Base-by-base conservation (phyloP, 2,888 invertebrate species). In the Eupithecia inturbata region DNA sequence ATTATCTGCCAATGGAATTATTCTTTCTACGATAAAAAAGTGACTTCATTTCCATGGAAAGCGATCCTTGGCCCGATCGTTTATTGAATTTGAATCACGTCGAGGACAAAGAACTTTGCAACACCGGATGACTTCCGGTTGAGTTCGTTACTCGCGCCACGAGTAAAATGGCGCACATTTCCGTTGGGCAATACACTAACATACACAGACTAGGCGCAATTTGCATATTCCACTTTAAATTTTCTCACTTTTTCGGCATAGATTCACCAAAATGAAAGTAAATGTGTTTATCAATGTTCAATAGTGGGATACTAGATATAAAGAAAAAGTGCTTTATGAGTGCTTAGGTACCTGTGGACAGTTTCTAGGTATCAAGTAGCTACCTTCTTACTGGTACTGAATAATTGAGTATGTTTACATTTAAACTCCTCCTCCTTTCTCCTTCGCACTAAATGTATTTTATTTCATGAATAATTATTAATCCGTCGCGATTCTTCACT, bases 81-180 rank as follows among this genome's bases (percentile, higher is more conserved):
- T 92, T 92, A 92, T 92, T 92, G 91, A 89, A 92, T 92, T 91
- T 89, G 89, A 90, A 91, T 91, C 90, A 86, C 89, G 88, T 87
- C 81, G 80, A 80, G 83, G 82, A 85, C 85, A 89, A 89, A 89
- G 88, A 84, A 84, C 81, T 83, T 80, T 77, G 82, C 77, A 82
- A 82, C 82, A 83, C 80, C 80, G 74, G 74, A 70, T 82, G 77
- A 73, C 71, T 75, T 68, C 74, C 71, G 70, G 75, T 67, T 72
- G 63, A 70, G 49, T 64, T 72, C 79, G 75, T 79, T 75, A 79
- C 79, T 81, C 45, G 62, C 60, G n/a, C 39, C 6, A 67, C 45
- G 49, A 26, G 26, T 63, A 36, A 64, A 64, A 31, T 36, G 64
- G 36, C 3, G 39, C 39, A 66, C 26, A 39, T 66, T 66, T 66